Base-by-base conservation (phyloP, 2,888 invertebrate genomes). In the Arge pagana region DNA sequence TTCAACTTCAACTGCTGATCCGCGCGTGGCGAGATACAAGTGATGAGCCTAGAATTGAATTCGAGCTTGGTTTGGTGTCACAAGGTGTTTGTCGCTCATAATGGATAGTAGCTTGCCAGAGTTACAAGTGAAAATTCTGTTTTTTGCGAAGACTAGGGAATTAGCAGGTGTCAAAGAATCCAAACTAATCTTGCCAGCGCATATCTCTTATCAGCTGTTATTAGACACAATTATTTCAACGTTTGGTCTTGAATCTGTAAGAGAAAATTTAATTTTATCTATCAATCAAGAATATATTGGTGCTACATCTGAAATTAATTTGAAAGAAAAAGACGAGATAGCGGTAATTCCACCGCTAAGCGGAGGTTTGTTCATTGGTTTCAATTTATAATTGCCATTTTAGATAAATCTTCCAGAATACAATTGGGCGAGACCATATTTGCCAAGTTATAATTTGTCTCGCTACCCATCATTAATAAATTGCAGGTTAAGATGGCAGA, bases 331-430 rank as follows among this genome's bases (percentile, higher is more conserved):
- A 56, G 95, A 96, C 80, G 89, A 87, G 75, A 82, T 96, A 56
- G 96, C 96, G 56, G 83, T 96, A 10, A 96, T 97, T 69, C 96
- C 96, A 48, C 96, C 96, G 0, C 81, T 97, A 43, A 96, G 96
- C 78, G 96, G 96, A 65, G 96, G 96, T 65, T 90, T 83, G 80
- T 50, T 24, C 28, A 26, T 26, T 26, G 8, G 4, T 26, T 26
- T 26, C 28, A 26, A 26, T 26, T 26, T 3, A 26, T 26, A n/a
- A n/a, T n/a, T n/a, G n/a, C n/a, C n/a, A n/a, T n/a, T n/a, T n/a
- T 43, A 15, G 18, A 1, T 52, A 28, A 8, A 28, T 28, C 28
- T 28, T 28, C n/a, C 28, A n/a, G n/a, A 7, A 28, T 15, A 15
- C 16, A 4, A 10, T 33, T n/a, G n/a, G n/a, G n/a, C n/a, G n/a